Evolutionary conservation across 2,888 invertebrate species (phyloP), one percentile per base, ranked within the genome.

Genomic region (Magallana nippona): DNA sequence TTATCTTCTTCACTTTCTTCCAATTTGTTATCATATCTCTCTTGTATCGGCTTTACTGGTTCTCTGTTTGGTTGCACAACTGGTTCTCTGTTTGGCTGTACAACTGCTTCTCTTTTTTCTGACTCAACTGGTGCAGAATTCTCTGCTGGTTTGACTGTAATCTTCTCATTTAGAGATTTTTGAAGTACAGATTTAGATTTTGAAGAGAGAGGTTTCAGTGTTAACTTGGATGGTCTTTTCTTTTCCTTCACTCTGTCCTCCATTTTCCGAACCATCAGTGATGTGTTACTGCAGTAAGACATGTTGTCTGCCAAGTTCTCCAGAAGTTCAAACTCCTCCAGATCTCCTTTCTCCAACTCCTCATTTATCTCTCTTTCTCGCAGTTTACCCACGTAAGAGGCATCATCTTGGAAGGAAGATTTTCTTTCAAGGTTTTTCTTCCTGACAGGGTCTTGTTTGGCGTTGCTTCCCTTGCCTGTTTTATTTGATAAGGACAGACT

Each of bases 271-370:
- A 85, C 87, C 0, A 92, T 91, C 32, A 92, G 86, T 19, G 92
- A 92, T 8, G 92, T 92, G 85, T 92, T 93, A 88, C 93, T 93
- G 79, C 92, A 91, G 87, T 94, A 93, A 5, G 94, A 94, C 82
- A 92, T 92, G 85, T 94, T 93, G 88, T 94, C 94, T 5, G 93
- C 93, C 83, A 91, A 93, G 82, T 93, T 90, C 82, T 94, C 94
- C 86, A 94, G 87, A 17, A 93, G 86, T 86, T 94, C 94, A 92
- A 94, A 94, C 86, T 94, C 94, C 79, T 92, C 91, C 78, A 94
- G 87, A 55, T 93, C 93, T 27, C 91, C 91, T 60, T 88, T 84
- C 79, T 93, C 93, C 56, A 88, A 82, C 92, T 90, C 89, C n/a
- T 90, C 89, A 57, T 90, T 88, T 80, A 88, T 88, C 80, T 89